These are phyloP conservation scores for Misgurnus anguillicaudatus DNA, from an alignment of 2,113 vertebrate species.

Conservation along the genomic window DNA sequence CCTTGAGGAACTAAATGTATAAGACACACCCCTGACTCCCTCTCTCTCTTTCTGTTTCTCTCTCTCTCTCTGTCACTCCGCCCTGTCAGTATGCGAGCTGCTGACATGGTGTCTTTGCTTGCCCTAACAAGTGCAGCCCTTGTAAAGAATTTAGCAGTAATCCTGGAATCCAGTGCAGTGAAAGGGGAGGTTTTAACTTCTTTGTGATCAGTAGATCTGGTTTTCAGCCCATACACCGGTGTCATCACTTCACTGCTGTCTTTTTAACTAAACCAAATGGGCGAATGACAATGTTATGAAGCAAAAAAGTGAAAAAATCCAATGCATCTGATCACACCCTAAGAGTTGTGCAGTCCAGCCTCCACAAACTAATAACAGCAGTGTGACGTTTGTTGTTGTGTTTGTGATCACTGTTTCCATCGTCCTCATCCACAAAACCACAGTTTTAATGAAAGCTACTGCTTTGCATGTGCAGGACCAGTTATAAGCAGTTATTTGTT, in stretches of 20 bases:
- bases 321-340: no score
- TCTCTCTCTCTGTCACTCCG: conserved; percentile 48
- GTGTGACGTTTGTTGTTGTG: neutral
- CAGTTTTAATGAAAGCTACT: neutral
- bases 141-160: conserved; percentile 76
- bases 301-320: no score
- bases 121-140: conserved; percentile 76
- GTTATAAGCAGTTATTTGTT: neutral
- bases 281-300: no score
- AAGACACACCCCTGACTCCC: conserved; percentile 75
- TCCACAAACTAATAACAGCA: neutral
- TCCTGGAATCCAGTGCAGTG: conserved; percentile 65
- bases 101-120: conserved; percentile 72
- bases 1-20: conserved; percentile 81
- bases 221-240: conserved; percentile 61
- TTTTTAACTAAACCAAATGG: neutral
- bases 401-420: neutral
- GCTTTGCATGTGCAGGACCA: conserved; percentile 6
- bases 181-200: conserved; percentile 70
- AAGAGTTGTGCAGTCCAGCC: no score
- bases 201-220: conserved; percentile 67
- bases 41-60: conserved; percentile 56
- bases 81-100: conserved; percentile 50
- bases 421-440: neutral
- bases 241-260: conserved; percentile 57